Conservation (phyloP, 2,888 invertebrate species). For the Villa cingulata region DNA sequence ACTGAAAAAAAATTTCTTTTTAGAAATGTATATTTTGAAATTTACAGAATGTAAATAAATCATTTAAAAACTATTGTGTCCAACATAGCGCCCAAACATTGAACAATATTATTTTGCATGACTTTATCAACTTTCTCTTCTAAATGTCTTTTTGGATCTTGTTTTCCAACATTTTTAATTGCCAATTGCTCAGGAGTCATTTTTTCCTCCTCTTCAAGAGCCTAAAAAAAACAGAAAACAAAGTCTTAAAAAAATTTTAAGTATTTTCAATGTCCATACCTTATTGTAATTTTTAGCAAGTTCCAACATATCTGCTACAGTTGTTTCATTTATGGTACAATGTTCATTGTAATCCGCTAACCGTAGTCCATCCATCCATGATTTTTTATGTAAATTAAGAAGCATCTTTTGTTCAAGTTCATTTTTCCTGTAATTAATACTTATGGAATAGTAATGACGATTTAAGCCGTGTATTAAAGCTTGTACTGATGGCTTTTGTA, state of each 20-base stretch:
- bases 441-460: constrained; percentile 97
- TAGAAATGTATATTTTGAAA: background rate
- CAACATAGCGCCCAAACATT: constrained; percentile 93
- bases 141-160: constrained; percentile 97
- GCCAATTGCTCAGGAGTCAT: constrained; percentile 99
- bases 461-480: constrained; percentile 97
- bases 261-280: constrained; percentile 22
- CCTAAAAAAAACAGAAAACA: constrained; percentile 30
- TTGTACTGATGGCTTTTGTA: constrained; percentile 98
- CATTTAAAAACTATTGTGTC: constrained; percentile 85
- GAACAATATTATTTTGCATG: constrained; percentile 96
- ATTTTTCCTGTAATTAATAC: constrained; percentile 98
- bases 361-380: constrained; percentile 93
- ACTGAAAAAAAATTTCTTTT: too few species aligned
- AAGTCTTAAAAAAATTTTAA: too few species aligned
- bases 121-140: constrained; percentile 95
- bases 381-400: constrained; percentile 94
- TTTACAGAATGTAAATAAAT: constrained; percentile 19
- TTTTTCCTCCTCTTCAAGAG: constrained; percentile 96
- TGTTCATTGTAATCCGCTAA: constrained; percentile 86
- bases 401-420: constrained; percentile 99
- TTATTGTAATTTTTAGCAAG: constrained; percentile 96
- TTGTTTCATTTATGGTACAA: constrained; percentile 83
- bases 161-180: constrained; percentile 98
- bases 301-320: constrained; percentile 92